Evolutionary conservation across 2,888 invertebrate genomes (phyloP), one percentile per base, ranked within the genome.

Genomic region (Syrphus vitripennis): DNA sequence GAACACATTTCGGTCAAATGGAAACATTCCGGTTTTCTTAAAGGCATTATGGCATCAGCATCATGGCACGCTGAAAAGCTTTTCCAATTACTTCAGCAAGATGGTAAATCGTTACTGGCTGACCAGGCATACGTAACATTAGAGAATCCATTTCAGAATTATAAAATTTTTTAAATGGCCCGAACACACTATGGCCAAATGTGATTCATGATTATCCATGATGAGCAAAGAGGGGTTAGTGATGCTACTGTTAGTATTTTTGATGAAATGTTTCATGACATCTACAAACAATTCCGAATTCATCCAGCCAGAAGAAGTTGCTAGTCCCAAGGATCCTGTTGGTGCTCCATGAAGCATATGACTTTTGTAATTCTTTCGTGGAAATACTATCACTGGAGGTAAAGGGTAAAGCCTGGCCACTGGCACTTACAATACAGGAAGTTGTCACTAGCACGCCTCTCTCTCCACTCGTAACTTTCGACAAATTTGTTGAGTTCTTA

Each of bases 241-340:
- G 71, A 70, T 84, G 16, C 88, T 87, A 31, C 87, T 81, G 42
- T 80, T 77, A 16, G 89, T 87, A 67, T 89, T 87, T 84, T 90
- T 89, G 48, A 91, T 89, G 82, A 92, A 92, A 88, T 91, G 91
- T 75, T 90, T 88, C 88, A 92, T 90, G 34, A 90, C 89, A 57
- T 90, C 70, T 10, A 90, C 70, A 88, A 91, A 92, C 21, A 90
- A 69, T 48, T 90, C 89, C 10, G 88, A 75, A 50, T 89, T 91
- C 90, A 91, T 91, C 91, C 91, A 92, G 26, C 91, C 91, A 61
- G 88, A 88, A 67, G 89, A 89, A 83, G 88, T 89, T 34, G 90
- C 91, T 24, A 91, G 82, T 34, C 90, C 91, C 63, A 91, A 84
- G 45, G 90, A 90, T 48, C 90, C 37, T 37, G 37, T 12, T 37